Base-by-base conservation (phyloP, 2,797 vertebrate genomes). In the Hybognathus amarus region DNA sequence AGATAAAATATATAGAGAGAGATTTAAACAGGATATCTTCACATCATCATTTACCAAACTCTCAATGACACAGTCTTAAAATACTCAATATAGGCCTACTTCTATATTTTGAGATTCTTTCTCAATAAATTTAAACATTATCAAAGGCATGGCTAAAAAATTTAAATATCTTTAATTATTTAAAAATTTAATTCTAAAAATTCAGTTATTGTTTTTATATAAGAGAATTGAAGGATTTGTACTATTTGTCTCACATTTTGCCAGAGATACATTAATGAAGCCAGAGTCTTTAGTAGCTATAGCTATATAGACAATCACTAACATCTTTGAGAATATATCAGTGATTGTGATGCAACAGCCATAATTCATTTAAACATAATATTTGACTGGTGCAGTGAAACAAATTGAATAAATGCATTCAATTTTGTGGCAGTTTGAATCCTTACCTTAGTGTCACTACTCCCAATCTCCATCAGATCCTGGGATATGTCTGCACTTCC, bases 191-290 rank as follows among this genome's bases (percentile, higher is more conserved):
- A 4, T 27, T 27, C 15, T 2, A 2, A 56, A n/a, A n/a, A n/a
- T 10, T 2, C 0, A 11, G 12, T 5, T n/a, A 10, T 2, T 24
- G 4, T 59, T 24, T 59, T 2, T 20, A 20, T 18, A 38, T 38
- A 20, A 22, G 5, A 45, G 12, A 45, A 45, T 24, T 15, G 0
- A 42, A 22, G 5, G 2, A 12, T 40, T 66, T 66, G 6, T 68
- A n/a, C 5, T n/a, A 7, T 42, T 8, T 24, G 30, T 67, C 3
- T 42, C 10, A 1, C 8, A n/a, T 45, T n/a, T 67, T 13, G 18
- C 15, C 6, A 18, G 0, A 79, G 47, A 78, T 27, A 38, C 74
- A 77, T 22, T 10, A 38, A 56, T 11, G 8, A n/a, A 38, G 36
- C 15, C 6, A 33, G 4, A 24, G 17, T 45, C 5, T 56, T 6